These are phyloP conservation scores for Pedionomus torquatus DNA, from an alignment of 2,113 vertebrate species.

Conservation along the genomic window DNA sequence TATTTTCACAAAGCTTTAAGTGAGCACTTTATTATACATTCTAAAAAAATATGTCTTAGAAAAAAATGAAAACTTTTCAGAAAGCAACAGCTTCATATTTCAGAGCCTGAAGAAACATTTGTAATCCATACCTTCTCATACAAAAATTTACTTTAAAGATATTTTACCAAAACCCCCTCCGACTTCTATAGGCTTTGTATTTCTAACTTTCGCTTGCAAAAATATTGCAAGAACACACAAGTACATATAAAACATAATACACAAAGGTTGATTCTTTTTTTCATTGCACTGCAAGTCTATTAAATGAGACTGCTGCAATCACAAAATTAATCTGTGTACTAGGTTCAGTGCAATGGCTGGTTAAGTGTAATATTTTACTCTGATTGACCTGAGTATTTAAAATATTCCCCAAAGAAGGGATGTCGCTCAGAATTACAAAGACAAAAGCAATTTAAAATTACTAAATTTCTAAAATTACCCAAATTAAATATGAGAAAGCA, in stretches of 20 bases:
- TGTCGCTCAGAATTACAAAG: background rate
- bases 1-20: background rate
- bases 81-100: background rate
- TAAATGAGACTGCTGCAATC: background rate
- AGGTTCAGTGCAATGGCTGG: background rate
- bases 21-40: background rate
- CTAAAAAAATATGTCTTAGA: background rate
- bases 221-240: background rate
- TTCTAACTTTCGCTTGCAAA: background rate
- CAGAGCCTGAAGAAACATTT: background rate
- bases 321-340: background rate
- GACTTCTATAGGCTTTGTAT: background rate
- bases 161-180: background rate
- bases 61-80: background rate
- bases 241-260: background rate
- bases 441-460: background rate
- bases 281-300: background rate
- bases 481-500: background rate
- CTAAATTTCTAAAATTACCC: background rate
- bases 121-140: background rate
- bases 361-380: background rate
- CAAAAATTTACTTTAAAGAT: background rate
- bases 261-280: fast-evolving
- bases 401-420: background rate
- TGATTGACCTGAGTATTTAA: background rate